These are phyloP conservation scores for Oscheius onirici DNA, from an alignment of 2,888 invertebrate genomes.

Conservation along the genomic window DNA sequence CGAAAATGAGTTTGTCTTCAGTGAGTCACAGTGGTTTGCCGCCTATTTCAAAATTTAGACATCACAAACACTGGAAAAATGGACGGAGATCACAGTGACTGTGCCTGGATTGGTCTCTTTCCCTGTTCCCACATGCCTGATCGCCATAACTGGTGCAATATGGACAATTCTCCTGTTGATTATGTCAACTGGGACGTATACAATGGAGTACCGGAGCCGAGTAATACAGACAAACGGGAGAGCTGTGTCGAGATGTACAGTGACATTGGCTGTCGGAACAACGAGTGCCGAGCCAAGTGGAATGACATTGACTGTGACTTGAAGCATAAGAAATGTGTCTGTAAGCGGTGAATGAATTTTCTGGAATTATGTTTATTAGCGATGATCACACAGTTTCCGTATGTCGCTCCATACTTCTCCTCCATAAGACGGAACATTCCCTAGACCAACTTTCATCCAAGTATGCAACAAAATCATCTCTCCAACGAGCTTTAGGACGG, in stretches of 20 bases:
- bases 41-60: neutral
- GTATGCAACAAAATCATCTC: too few species aligned
- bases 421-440: too few species aligned
- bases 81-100: neutral
- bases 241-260: neutral
- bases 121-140: neutral
- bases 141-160: neutral
- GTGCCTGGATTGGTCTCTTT: neutral
- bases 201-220: neutral
- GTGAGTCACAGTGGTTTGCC: neutral
- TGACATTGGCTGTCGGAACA: neutral
- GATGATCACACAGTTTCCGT: too few species aligned
- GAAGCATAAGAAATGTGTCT: neutral
- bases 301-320: neutral
- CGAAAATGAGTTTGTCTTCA: neutral
- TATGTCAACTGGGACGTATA: neutral
- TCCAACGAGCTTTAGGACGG: too few species aligned
- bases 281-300: neutral
- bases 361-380: too few species aligned
- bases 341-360: neutral
- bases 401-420: too few species aligned
- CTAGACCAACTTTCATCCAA: too few species aligned
- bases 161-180: neutral
- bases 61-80: neutral
- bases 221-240: neutral